A percentile compares a stretch with the other conserved stretches of the same genome.
phyloP scores from a whole-genome alignment of 2,797 vertebrate genomes.

The Epinephelus awoara region DNA sequence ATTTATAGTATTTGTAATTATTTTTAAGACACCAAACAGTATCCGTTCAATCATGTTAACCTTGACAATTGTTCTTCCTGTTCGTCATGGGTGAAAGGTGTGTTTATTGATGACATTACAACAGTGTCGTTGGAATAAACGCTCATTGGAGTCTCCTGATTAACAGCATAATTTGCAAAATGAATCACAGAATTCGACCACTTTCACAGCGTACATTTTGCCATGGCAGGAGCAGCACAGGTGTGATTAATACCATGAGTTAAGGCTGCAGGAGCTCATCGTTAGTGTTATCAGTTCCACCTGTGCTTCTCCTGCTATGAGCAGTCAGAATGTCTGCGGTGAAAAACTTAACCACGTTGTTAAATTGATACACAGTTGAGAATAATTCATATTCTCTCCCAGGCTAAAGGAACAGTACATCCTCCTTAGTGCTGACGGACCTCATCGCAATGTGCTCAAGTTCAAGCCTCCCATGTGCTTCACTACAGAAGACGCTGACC shows the following conservation, averaged over 20 bases:
- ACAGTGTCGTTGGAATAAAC: neutral
- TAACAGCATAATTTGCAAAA: neutral
- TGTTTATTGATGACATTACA: neutral
- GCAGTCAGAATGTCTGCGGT: neutral
- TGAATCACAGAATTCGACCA: neutral
- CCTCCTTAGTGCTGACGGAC: conserved; percentile 95
- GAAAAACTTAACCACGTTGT: neutral
- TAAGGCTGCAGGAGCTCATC: neutral
- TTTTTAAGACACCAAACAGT: no score
- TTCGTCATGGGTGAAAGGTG: neutral
- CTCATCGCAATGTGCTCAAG: conserved; percentile 95
- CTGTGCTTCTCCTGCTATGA: conserved; percentile 3
- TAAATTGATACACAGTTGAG: neutral
- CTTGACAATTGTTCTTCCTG: neutral
- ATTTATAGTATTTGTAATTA: neutral
- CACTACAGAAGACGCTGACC: conserved; percentile 89
- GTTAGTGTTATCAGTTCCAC: neutral
- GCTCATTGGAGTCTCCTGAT: no score
- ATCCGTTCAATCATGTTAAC: neutral
- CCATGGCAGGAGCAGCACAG: neutral
- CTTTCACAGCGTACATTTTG: no score
- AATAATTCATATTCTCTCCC: neutral
- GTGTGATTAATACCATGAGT: neutral
- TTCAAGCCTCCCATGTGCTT: conserved; percentile 99
- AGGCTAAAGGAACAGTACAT: conserved; percentile 93